Conservation (phyloP, 2,113 vertebrate species). For the Acanthisitta chloris region DNA sequence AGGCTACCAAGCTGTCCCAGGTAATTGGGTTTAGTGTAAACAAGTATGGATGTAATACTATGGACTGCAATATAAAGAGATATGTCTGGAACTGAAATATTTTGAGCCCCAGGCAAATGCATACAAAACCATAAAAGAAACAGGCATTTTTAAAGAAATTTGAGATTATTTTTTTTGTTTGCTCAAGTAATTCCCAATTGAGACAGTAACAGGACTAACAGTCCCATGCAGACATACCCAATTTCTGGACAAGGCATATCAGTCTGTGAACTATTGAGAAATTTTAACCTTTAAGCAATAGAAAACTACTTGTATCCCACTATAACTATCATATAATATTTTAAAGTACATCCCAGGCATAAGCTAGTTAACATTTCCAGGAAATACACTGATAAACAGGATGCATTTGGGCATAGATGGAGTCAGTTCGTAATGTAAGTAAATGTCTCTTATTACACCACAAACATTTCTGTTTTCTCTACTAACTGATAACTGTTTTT, state of each 20-base stretch:
- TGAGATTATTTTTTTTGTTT: neutral
- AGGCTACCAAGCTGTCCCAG: neutral
- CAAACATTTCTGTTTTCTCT: neutral
- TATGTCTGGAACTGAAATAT: neutral
- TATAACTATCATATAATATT: neutral
- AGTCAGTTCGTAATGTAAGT: neutral
- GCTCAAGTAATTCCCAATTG: neutral
- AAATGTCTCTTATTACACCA: neutral
- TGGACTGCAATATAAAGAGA: neutral
- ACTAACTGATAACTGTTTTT: neutral
- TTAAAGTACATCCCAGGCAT: neutral
- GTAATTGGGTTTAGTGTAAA: neutral
- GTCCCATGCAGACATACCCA: neutral
- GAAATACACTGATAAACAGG: neutral
- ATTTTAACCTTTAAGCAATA: neutral
- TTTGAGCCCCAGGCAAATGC: neutral
- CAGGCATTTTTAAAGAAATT: neutral
- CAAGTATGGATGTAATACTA: neutral
- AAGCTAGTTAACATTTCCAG: neutral
- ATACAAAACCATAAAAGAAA: neutral
- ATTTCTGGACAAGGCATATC: neutral
- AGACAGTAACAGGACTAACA: neutral
- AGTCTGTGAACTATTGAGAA: neutral
- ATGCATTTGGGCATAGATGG: neutral
- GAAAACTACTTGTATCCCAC: neutral